Evolutionary conservation across 1,140 invertebrate species (phyloP), one percentile per base, ranked within the genome.

Genomic region (Carposina sasakii): DNA sequence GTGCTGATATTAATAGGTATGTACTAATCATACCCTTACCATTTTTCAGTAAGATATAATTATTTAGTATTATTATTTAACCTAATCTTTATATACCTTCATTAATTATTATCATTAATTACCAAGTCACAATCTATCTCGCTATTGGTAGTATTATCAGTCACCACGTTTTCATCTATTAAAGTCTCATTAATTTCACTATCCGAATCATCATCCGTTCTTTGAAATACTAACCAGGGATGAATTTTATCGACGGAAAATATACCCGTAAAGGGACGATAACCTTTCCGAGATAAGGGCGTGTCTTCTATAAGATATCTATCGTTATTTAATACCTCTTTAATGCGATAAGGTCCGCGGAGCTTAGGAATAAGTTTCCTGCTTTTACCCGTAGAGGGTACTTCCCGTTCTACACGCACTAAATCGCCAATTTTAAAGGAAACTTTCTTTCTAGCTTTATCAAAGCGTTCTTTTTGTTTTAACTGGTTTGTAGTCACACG

Each of bases 221-320:
- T 16, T 8, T 20, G 6, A 19, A 9, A 37, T 5, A 37, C 34
- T 19, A 44, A 10, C 42, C 42, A 44, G 3, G 6, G 42, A 12
- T 44, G 42, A 2, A 44, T 44, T 31, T 44, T 44, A 17, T 44
- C 42, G 2, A 33, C 28, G 2, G 42, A 28, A 19, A 44, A 28
- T 16, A 44, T 31, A 30, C 24, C 26, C 3, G 10, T 31, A 20
- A 23, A 44, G 4, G 6, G 3, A 16, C 15, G 24, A 19, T 44
- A 30, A 31, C 26, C 26, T 13, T 44, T 44, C 17, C 42, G 24
- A 6, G 28, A 30, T 30, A 44, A 10, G 2, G 42, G 42, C 31
- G 42, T 46, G 50, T 60, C 58, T 19, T 41, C 23, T 6, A 60
- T 46, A 6, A 49, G 45, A 36, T 58, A 61, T 17, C 55, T 41